These are phyloP conservation scores for Congeria kusceri DNA, from an alignment of 2,888 invertebrate species.

Conservation along the genomic window DNA sequence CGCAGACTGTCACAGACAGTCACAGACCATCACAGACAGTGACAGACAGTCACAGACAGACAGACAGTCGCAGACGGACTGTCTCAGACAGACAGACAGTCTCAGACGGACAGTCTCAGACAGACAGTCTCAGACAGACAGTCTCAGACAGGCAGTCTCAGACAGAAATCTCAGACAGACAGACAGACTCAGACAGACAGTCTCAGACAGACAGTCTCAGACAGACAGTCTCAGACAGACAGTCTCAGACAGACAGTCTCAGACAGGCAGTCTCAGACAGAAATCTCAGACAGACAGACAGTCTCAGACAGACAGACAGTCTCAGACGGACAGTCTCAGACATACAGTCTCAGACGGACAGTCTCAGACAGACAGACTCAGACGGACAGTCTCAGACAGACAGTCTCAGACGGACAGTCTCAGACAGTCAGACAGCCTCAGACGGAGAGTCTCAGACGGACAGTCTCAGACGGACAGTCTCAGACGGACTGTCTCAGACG, in stretches of 20 bases:
- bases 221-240: not conserved
- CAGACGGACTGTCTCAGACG: not conserved
- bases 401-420: not conserved
- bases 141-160: not conserved
- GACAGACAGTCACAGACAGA: no score
- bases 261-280: no score
- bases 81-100: constrained; percentile 1
- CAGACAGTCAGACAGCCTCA: not conserved
- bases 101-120: not conserved
- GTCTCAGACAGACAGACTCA: no score
- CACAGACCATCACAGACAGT: no score
- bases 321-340: no score
- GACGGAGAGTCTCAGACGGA: no score
- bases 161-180: not conserved
- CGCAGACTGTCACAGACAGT: no score
- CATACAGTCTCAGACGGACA: no score
- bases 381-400: no score
- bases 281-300: constrained; percentile 1
- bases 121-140: not conserved
- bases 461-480: no score
- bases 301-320: not conserved
- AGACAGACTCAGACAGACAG: not conserved
- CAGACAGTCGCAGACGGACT: no score
- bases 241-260: not conserved
- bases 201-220: not conserved